Conservation (phyloP, 2,888 invertebrate species). For the Lochmaea capreae region DNA sequence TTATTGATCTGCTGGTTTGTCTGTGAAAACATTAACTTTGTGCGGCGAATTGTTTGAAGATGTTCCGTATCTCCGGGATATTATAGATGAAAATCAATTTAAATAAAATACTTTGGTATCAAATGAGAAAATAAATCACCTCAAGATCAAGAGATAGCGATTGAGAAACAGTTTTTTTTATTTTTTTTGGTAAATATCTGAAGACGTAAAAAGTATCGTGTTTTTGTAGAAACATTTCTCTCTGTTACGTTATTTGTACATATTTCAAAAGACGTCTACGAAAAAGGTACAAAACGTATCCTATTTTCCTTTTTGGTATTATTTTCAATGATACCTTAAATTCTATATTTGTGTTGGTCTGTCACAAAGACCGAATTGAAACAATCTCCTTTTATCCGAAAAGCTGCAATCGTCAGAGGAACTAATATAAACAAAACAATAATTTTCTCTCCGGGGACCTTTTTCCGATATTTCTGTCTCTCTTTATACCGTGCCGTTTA, state of each 20-base stretch:
- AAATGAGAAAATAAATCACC: too few species aligned
- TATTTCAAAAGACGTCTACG: neutral
- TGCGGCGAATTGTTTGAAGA: too few species aligned
- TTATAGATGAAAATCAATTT: too few species aligned
- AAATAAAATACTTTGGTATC: too few species aligned
- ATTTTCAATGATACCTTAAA: constrained; percentile 27
- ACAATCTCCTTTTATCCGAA: constrained; percentile 31
- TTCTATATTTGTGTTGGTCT: constrained; percentile 25
- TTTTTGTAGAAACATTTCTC: neutral
- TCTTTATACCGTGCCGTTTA: constrained; percentile 8
- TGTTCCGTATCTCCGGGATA: too few species aligned
- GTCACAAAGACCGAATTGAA: constrained; percentile 30
- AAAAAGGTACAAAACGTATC: neutral
- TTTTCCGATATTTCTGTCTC: constrained; percentile 17
- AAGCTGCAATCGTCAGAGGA: constrained; percentile 29
- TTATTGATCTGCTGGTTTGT: too few species aligned
- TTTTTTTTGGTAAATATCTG: neutral
- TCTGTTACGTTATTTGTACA: neutral
- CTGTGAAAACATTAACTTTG: too few species aligned
- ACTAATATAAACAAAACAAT: constrained; percentile 36
- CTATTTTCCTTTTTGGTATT: neutral
- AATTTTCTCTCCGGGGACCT: constrained; percentile 28
- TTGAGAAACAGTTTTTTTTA: too few species aligned
- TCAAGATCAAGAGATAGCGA: too few species aligned
- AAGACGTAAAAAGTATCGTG: too few species aligned